phyloP scores from a whole-genome alignment of 2,113 vertebrate genomes.

The Onychorhynchus coronatus region DNA sequence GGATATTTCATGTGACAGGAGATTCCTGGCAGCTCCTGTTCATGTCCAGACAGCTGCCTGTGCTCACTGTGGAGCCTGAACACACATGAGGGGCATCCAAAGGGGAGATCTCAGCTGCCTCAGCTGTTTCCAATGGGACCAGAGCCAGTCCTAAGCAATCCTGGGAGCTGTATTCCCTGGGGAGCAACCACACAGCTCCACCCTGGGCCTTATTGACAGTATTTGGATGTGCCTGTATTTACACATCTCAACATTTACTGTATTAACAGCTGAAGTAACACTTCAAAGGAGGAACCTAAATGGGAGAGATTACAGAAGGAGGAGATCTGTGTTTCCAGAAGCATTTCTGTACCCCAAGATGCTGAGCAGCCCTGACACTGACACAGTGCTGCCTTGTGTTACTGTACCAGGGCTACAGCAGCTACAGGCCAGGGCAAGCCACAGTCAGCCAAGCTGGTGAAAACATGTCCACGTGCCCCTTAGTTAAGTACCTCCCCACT shows the following conservation, averaged over 20 bases:
- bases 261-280: neutral
- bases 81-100: accelerated
- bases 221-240: neutral
- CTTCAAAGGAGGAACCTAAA: neutral
- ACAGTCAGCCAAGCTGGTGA: neutral
- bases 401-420: neutral
- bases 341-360: neutral
- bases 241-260: neutral
- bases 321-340: neutral
- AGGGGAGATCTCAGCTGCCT: neutral
- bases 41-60: neutral
- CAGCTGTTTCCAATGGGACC: neutral
- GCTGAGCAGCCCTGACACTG: neutral
- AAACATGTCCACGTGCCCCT: accelerated
- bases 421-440: neutral
- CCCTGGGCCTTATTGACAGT: neutral
- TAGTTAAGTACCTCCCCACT: neutral
- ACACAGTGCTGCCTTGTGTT: accelerated
- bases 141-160: accelerated
- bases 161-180: neutral
- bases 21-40: neutral
- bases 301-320: neutral
- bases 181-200: neutral
- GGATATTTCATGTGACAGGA: neutral
- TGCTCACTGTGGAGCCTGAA: neutral